phyloP scores from a whole-genome alignment of 2,113 vertebrate genomes.

The Ophiodon elongatus region DNA sequence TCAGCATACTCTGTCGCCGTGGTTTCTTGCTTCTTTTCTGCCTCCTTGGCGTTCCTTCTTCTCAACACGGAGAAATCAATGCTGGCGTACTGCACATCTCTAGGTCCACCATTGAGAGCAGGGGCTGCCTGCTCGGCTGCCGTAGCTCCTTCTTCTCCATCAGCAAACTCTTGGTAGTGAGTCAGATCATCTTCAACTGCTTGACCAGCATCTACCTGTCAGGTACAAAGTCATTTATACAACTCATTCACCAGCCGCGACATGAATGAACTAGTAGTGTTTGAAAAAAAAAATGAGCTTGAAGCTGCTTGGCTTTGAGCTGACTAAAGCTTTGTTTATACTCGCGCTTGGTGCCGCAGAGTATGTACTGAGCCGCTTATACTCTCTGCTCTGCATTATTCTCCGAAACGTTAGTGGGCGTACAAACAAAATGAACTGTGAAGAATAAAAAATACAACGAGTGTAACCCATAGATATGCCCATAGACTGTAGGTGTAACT shows the following conservation, averaged over 20 bases:
- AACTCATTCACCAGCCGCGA: background rate
- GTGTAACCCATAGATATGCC: too few species aligned
- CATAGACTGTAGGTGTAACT: too few species aligned
- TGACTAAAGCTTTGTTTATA: too few species aligned
- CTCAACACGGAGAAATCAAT: slow-evolving; percentile 75
- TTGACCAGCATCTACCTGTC: slow-evolving; percentile 42
- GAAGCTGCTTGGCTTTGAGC: too few species aligned
- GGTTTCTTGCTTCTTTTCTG: background rate
- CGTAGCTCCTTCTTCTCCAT: background rate
- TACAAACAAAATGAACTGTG: too few species aligned
- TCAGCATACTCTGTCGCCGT: slow-evolving; percentile 73
- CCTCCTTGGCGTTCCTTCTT: slow-evolving; percentile 20
- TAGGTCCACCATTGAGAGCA: background rate
- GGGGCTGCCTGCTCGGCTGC: background rate
- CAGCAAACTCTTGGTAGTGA: background rate
- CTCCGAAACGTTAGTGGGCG: too few species aligned
- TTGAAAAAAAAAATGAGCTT: background rate
- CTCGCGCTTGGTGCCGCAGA: too few species aligned
- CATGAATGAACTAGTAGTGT: background rate
- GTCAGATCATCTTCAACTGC: slow-evolving; percentile 32
- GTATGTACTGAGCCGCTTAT: too few species aligned
- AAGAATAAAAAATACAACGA: too few species aligned
- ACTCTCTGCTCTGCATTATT: too few species aligned
- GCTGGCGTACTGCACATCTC: slow-evolving; percentile 73
- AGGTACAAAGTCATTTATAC: background rate